A percentile compares a stretch with the other conserved stretches of the same genome.
Conservation (phyloP, 2,888 invertebrate species). For the Oxytorus armatus region DNA sequence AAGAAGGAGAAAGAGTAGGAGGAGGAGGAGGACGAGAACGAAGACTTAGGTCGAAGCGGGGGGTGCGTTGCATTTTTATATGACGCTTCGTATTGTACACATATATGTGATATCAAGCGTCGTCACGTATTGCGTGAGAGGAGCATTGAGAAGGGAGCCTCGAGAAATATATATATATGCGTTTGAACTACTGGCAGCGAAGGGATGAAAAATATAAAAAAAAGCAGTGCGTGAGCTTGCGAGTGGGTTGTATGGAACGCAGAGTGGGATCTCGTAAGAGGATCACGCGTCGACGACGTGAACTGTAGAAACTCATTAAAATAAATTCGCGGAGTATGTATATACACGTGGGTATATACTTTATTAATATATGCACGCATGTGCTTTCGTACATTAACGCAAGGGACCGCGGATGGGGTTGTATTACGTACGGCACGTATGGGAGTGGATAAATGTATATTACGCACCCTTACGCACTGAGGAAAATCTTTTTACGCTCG, state of each 20-base stretch:
- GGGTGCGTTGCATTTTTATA: slow-evolving; percentile 29
- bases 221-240: slow-evolving; percentile 57
- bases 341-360: too few species aligned
- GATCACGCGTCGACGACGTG: slow-evolving; percentile 67
- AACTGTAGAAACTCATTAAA: slow-evolving; percentile 79
- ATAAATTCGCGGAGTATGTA: slow-evolving; percentile 78
- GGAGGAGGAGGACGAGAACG: slow-evolving; percentile 46
- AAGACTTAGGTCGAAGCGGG: slow-evolving; percentile 39
- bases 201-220: slow-evolving; percentile 66
- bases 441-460: slow-evolving; percentile 3
- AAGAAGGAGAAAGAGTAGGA: slow-evolving; percentile 66
- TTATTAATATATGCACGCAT: slow-evolving; percentile 54
- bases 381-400: not conserved
- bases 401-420: not conserved
- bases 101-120: slow-evolving; percentile 30
- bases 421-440: not conserved
- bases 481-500: slow-evolving; percentile 15
- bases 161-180: slow-evolving; percentile 46
- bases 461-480: slow-evolving; percentile 6
- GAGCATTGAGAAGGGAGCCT: slow-evolving; percentile 39
- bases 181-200: slow-evolving; percentile 53
- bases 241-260: slow-evolving; percentile 71
- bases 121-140: slow-evolving; percentile 62
- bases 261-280: slow-evolving; percentile 67
- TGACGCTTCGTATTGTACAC: too few species aligned